Base-by-base conservation (phyloP, 2,888 invertebrate species). In the Eugnorisma glareosa region DNA sequence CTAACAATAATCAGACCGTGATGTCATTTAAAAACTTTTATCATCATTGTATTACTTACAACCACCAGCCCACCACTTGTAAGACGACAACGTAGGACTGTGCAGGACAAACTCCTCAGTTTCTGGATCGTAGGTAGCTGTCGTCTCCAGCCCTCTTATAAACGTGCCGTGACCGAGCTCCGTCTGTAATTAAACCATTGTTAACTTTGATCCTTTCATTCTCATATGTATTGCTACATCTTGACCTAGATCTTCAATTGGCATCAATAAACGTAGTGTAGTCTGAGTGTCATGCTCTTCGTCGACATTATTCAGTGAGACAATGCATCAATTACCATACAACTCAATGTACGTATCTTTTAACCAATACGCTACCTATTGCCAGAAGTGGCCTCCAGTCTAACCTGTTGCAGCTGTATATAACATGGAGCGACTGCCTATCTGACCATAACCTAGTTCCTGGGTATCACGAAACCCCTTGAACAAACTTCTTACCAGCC, bases 61-160 rank as follows among this genome's bases (percentile, higher is more conserved):
- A 91, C 99, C 98, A 61, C 99, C 99, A 43, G 99, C 99, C 99
- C 99, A 99, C 99, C 99, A 99, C 95, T 99, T 99, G 92, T 98
- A 98, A 0, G 99, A 98, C 0, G 99, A 98, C 45, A 99, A 93
- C 0, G 98, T 98, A 0, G 99, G 99, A 79, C 98, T 98, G 91
- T 99, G 97, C 35, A 99, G 93, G 28, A 99, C 95, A 94, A 99
- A 99, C 94, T 99, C 98, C 92, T 99, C 97, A 0, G 98, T 98
- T 5, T 95, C 93, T 1, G 98, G 97, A 93, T 99, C 99, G 91
- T 99, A 99, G 0, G 98, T 99, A 6, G 99, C 98, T 0, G 98
- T 99, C 0, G 99, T 99, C 97, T 99, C 99, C 81, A 99, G 94
- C 0, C 99, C 99, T 91, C 99, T 97, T 73, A 99, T 97, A 92